Evolutionary conservation across 2,113 vertebrate species (phyloP).

Genomic region (Balaeniceps rex): DNA sequence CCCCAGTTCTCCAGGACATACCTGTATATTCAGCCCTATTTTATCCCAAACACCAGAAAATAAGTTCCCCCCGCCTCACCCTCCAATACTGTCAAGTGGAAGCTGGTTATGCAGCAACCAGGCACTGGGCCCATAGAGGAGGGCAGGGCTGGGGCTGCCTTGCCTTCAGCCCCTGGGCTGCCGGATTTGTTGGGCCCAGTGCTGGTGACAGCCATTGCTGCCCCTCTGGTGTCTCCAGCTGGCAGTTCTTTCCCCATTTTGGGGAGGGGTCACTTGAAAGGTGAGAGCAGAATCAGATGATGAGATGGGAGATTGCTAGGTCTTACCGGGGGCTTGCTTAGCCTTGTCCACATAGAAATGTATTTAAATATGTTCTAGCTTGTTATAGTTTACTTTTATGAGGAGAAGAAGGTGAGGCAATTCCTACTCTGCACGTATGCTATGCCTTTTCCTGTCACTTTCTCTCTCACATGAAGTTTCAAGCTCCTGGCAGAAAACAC

Average conservation of each 20-base stretch:
- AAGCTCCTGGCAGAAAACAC: neutral
- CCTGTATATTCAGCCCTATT: neutral
- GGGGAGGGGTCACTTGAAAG: neutral
- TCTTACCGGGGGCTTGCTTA: neutral
- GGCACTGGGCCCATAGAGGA: neutral
- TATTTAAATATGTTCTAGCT: neutral
- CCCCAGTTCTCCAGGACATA: neutral
- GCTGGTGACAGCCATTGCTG: neutral
- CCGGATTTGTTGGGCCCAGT: neutral
- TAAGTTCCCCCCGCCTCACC: accelerated
- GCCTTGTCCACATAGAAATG: neutral
- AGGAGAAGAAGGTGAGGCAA: neutral
- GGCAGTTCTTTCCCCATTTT: neutral
- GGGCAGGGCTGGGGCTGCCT: neutral
- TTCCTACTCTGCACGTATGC: neutral
- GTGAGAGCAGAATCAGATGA: neutral
- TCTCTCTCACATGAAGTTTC: neutral
- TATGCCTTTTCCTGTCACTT: neutral
- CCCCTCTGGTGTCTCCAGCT: neutral
- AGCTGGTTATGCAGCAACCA: neutral
- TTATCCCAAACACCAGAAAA: neutral
- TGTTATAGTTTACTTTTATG: neutral
- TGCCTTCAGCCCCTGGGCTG: neutral
- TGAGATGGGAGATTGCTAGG: too few species aligned
- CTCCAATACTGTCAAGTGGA: neutral